Evolutionary conservation across 2,113 vertebrate genomes (phyloP).

Genomic region (Neofelis nebulosa): DNA sequence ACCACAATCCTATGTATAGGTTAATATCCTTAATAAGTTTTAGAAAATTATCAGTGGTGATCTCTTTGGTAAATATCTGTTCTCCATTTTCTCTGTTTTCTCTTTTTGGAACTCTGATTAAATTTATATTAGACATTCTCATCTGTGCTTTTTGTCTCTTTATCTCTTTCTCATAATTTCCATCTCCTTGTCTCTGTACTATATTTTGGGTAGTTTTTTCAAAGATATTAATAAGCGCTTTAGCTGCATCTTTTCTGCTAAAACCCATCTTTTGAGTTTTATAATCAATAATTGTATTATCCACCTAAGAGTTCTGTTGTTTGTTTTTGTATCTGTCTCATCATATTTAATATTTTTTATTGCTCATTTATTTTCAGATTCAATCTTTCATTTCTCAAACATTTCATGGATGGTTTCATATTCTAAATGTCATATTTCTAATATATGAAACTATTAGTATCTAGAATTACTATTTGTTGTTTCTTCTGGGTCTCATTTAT

Average conservation of each 20-base stretch:
- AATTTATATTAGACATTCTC: background rate
- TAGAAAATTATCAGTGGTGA: background rate
- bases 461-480: background rate
- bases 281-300: background rate
- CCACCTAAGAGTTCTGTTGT: background rate
- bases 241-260: background rate
- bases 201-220: background rate
- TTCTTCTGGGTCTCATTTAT: conserved; percentile 18
- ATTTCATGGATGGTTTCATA: background rate
- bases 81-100: background rate
- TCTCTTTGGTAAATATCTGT: background rate
- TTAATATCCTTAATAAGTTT: background rate
- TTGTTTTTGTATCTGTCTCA: background rate
- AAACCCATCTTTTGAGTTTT: background rate
- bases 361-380: background rate
- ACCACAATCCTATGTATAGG: background rate
- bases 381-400: background rate
- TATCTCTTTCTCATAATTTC: background rate
- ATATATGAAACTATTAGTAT: background rate
- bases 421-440: background rate
- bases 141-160: background rate
- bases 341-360: background rate
- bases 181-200: background rate
- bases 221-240: background rate
- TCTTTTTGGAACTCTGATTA: background rate